Percentiles rank a stretch among this genome's conserved stretches.
phyloP scores from a whole-genome alignment of 2,888 invertebrate genomes.

The Cheiracanthium punctorium region DNA sequence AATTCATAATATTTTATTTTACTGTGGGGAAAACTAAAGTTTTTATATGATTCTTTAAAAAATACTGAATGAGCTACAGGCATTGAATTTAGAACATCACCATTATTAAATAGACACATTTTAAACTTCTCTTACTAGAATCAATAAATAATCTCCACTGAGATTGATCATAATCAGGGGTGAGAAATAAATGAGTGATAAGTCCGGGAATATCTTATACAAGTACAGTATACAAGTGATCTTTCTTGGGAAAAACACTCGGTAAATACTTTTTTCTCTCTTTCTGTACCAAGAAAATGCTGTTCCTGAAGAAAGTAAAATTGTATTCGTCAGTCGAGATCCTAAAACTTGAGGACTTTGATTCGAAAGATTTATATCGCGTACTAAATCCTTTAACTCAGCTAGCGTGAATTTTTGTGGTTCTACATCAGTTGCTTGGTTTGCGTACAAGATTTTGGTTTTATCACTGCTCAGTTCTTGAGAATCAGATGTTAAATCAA shows the following conservation, averaged over 20 bases:
- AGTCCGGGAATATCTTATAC: neutral
- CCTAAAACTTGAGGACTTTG: neutral
- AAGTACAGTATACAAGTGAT: neutral
- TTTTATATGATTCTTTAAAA: constrained; percentile 73
- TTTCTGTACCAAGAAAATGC: neutral
- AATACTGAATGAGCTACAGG: constrained; percentile 73
- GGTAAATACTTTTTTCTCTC: neutral
- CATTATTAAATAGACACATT: constrained; percentile 65
- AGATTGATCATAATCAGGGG: neutral
- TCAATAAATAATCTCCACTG: constrained; percentile 70
- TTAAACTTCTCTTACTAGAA: constrained; percentile 58
- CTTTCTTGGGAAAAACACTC: neutral
- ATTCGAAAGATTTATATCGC: neutral
- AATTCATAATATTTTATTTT: constrained; percentile 31
- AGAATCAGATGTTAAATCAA: no score
- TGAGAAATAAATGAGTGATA: neutral
- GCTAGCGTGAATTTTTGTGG: no score
- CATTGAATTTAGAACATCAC: constrained; percentile 71
- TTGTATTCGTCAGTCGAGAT: neutral
- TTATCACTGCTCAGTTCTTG: no score
- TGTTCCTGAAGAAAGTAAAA: neutral
- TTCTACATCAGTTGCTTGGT: no score
- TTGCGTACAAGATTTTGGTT: no score
- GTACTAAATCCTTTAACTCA: no score
- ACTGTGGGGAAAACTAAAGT: constrained; percentile 12